A percentile compares a stretch with the other conserved stretches of the same genome.
Evolutionary conservation across 2,797 vertebrate genomes (phyloP).

Genomic region (Columba guinea): DNA sequence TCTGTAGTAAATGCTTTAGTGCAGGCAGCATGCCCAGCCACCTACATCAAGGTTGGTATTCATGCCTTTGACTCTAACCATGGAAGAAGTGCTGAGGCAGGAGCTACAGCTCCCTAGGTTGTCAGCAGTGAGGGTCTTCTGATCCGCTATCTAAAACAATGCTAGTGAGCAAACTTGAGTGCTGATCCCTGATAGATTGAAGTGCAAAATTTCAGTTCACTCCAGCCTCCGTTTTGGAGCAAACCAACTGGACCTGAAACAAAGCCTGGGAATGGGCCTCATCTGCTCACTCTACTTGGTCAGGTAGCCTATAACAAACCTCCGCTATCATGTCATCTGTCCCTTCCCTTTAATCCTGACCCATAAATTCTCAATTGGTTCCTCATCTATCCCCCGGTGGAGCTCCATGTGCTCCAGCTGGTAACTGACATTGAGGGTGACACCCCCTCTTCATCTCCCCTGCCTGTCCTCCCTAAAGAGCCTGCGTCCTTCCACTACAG

Average conservation of each 20-base stretch:
- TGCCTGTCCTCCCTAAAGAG: no score
- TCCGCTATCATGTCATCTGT: no score
- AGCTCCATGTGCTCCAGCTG: no score
- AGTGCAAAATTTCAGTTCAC: neutral
- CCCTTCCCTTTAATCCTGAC: no score
- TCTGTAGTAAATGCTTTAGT: neutral
- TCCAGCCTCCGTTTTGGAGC: neutral
- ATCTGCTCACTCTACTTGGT: no score
- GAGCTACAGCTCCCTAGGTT: neutral
- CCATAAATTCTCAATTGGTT: no score
- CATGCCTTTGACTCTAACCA: neutral
- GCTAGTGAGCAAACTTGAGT: accelerated
- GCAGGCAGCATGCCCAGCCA: neutral
- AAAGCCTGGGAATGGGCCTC: neutral
- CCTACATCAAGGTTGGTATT: neutral
- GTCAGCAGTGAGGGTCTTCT: neutral
- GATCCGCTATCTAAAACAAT: neutral
- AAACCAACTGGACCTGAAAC: neutral
- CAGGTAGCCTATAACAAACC: no score
- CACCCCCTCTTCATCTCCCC: no score
- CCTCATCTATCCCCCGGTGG: no score
- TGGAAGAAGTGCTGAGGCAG: neutral
- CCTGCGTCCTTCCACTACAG: no score
- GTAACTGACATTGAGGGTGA: no score
- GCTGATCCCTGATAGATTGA: neutral